Evolutionary conservation across 2,888 invertebrate genomes (phyloP).

Genomic region (Microctonus aethiopoides): DNA sequence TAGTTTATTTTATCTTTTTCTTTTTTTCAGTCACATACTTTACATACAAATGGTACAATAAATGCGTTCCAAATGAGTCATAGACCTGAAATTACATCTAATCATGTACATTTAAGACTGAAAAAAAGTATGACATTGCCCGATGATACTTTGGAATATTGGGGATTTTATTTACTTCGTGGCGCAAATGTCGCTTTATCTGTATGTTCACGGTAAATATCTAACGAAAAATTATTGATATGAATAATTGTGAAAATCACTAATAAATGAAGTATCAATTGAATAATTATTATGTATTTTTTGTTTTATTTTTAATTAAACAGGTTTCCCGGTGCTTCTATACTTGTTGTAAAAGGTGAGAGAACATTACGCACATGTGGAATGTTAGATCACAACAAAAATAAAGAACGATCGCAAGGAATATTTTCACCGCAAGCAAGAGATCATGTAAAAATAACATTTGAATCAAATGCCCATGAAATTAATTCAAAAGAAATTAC

Average conservation of each 20-base stretch:
- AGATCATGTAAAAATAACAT: constrained; percentile 73
- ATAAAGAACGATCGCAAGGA: constrained; percentile 70
- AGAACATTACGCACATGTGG: constrained; percentile 82
- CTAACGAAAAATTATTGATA: neutral
- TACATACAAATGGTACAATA: constrained; percentile 79
- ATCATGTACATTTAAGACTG: constrained; percentile 79
- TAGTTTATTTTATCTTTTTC: neutral
- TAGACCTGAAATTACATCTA: constrained; percentile 76
- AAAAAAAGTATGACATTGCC: constrained; percentile 86
- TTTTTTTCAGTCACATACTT: constrained; percentile 73
- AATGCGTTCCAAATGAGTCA: constrained; percentile 81
- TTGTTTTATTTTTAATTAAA: constrained; percentile 33
- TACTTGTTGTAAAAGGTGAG: constrained; percentile 84
- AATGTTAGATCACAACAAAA: constrained; percentile 76
- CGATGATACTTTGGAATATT: constrained; percentile 88
- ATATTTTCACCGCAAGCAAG: constrained; percentile 69
- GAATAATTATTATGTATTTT: constrained; percentile 22
- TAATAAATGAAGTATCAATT: neutral
- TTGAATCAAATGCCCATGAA: constrained; percentile 71
- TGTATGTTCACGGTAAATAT: constrained; percentile 78
- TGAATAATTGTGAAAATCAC: neutral
- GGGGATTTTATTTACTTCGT: constrained; percentile 86
- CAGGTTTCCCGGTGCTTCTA: constrained; percentile 76
- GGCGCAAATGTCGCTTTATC: constrained; percentile 83
- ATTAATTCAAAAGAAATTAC: constrained; percentile 54